Evolutionary conservation across 1,140 invertebrate species (phyloP).

Genomic region (Penaeus indicus): DNA sequence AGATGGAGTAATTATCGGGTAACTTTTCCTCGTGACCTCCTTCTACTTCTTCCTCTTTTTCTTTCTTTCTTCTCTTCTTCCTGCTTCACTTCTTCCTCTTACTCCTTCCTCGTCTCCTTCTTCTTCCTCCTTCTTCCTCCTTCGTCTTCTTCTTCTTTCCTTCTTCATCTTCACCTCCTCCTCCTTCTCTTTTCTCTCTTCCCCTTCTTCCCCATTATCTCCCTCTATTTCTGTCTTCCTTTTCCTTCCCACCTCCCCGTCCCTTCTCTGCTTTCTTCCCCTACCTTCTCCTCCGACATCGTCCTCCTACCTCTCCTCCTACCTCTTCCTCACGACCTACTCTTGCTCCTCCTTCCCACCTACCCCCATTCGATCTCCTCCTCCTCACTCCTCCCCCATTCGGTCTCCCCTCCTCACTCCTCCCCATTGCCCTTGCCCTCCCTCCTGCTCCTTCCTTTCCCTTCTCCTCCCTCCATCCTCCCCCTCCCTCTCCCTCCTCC

Average conservation of each 20-base stretch:
- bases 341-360: not conserved
- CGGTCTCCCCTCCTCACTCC: not conserved
- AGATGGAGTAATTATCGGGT: no score
- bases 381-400: not conserved
- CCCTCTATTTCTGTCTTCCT: not conserved
- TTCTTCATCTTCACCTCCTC: conserved; percentile 2
- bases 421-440: not conserved
- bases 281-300: not conserved
- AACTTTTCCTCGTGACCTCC: conserved; percentile 2
- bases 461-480: no score
- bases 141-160: not conserved
- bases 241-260: not conserved
- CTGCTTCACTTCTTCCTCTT: not conserved
- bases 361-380: conserved; percentile 26
- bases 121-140: not conserved
- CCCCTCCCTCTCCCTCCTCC: no score
- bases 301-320: not conserved
- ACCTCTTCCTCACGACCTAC: not conserved
- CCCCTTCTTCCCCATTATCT: not conserved
- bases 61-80: no score
- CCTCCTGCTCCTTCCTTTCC: not conserved
- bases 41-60: not conserved
- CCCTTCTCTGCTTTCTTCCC: no score
- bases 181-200: not conserved
- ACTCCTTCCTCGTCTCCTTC: conserved; percentile 1